phyloP scores from a whole-genome alignment of 2,888 invertebrate genomes.

The Parnassius apollo region DNA sequence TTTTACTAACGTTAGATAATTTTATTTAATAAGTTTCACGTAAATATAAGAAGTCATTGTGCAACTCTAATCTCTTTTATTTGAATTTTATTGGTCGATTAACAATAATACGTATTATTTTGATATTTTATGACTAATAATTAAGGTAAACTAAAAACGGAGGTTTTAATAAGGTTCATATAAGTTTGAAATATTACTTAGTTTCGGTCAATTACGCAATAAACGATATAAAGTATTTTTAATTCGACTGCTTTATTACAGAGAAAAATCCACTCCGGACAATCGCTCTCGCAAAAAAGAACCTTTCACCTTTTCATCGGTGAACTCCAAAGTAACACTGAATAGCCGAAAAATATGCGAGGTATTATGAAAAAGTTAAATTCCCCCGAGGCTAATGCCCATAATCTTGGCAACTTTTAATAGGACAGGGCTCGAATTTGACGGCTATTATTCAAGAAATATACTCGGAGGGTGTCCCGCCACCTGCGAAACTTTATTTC shows the following conservation, averaged over 20 bases:
- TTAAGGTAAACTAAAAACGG: no score
- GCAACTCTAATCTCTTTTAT: no score
- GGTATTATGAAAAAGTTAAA: constrained; percentile 68
- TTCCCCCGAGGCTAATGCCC: constrained; percentile 70
- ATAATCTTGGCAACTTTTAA: constrained; percentile 79
- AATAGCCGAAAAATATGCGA: constrained; percentile 45
- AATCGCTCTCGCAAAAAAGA: constrained; percentile 26
- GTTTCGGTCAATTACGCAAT: no score
- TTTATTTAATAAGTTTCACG: no score
- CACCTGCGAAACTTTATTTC: constrained; percentile 64
- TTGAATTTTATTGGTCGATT: no score
- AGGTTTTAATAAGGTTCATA: no score
- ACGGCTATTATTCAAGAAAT: constrained; percentile 75
- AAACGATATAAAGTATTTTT: neutral
- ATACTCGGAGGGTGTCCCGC: constrained; percentile 57
- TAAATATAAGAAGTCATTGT: no score
- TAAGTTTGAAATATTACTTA: no score
- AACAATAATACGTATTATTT: no score
- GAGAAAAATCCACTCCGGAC: constrained; percentile 25
- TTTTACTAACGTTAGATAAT: no score
- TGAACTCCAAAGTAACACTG: constrained; percentile 40
- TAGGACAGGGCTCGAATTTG: constrained; percentile 71
- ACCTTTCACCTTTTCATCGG: constrained; percentile 35
- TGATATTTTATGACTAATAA: no score
- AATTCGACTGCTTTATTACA: constrained; percentile 23